Base-by-base conservation (phyloP, 1,140 invertebrate species). In the Cheumatopsyche charites region DNA sequence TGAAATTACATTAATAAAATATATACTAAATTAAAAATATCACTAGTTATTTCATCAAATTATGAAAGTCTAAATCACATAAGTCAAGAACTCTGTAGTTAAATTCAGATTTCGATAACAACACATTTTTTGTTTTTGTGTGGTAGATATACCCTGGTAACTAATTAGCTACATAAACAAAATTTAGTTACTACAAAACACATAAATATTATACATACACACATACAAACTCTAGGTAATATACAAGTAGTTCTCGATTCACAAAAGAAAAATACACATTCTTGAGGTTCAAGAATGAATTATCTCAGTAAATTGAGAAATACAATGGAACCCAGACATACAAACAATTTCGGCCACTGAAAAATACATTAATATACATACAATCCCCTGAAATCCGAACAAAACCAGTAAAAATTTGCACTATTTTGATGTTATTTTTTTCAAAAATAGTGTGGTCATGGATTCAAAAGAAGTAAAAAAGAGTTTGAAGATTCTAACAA, bases 141-240 rank as follows among this genome's bases (percentile, higher is more conserved):
- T 52, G 47, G 19, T 52, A 2, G 9, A 5, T 52, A 17, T 52
- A 52, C 19, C 47, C 47, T 52, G 47, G 47, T 52, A 52, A 52
- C 47, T 52, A 52, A 17, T 19, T 52, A 52, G 19, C 15, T 19
- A 52, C 9, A 15, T 52, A 52, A 13, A n/a, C 2, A 4, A 13
- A 15, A 52, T 45, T n/a, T 12, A 45, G 9, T 52, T 4, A 36
- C 29, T 36, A 4, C 29, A 36, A 52, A 52, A 45, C 13, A 45
- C 13, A 45, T 45, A 45, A 45, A 15, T 12, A 45, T 45, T 45
- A 45, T 45, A 45, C 17, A n/a, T 12, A 45, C 17, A 12, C 13
- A n/a, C 43, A 12, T 45, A n/a, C 41, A 42, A 7, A 42, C 13
- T 5, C 41, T 42, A 7, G 13, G 2, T 45, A 45, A 45, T 45